A percentile compares a stretch with the other conserved stretches of the same genome.
Conservation (phyloP, 1,140 invertebrate genomes). For the Danaus melanippus region DNA sequence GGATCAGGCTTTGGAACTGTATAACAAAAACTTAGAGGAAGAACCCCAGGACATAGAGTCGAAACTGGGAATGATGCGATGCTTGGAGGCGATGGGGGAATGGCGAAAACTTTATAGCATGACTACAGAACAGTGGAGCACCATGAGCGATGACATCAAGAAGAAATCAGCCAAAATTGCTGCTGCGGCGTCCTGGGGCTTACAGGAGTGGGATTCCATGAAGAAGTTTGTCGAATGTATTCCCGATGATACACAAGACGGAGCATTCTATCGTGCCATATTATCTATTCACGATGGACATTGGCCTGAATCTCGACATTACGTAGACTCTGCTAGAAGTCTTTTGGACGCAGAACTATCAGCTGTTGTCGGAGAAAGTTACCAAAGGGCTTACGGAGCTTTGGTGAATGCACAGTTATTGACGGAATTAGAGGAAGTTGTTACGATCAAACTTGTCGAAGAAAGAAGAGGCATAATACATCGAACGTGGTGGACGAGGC, state of each 20-base stretch:
- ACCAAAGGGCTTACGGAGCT: slow-evolving; percentile 96
- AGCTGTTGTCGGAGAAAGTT: slow-evolving; percentile 97
- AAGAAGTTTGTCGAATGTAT: slow-evolving; percentile 88
- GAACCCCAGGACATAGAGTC: slow-evolving; percentile 83
- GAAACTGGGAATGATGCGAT: slow-evolving; percentile 95
- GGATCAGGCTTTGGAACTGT: slow-evolving; percentile 94
- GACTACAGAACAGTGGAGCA: slow-evolving; percentile 82
- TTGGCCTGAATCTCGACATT: slow-evolving; percentile 80
- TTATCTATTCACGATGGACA: slow-evolving; percentile 92
- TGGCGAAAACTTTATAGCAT: slow-evolving; percentile 89
- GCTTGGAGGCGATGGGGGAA: slow-evolving; percentile 96
- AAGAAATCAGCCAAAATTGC: slow-evolving; percentile 93
- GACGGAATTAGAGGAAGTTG: slow-evolving; percentile 97
- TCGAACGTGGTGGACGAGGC: slow-evolving; percentile 95
- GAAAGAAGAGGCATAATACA: slow-evolving; percentile 88
- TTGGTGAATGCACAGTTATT: slow-evolving; percentile 98
- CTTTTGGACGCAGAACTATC: slow-evolving; percentile 96
- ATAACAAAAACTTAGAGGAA: slow-evolving; percentile 79
- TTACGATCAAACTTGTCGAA: slow-evolving; percentile 94
- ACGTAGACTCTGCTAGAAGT: slow-evolving; percentile 93
- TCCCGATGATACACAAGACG: slow-evolving; percentile 91
- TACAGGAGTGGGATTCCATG: slow-evolving; percentile 94
- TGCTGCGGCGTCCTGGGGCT: slow-evolving; percentile 94
- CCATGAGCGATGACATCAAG: slow-evolving; percentile 77
- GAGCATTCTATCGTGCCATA: slow-evolving; percentile 95